Conservation (phyloP, 2,113 vertebrate species). For the Cynoglossus semilaevis region DNA sequence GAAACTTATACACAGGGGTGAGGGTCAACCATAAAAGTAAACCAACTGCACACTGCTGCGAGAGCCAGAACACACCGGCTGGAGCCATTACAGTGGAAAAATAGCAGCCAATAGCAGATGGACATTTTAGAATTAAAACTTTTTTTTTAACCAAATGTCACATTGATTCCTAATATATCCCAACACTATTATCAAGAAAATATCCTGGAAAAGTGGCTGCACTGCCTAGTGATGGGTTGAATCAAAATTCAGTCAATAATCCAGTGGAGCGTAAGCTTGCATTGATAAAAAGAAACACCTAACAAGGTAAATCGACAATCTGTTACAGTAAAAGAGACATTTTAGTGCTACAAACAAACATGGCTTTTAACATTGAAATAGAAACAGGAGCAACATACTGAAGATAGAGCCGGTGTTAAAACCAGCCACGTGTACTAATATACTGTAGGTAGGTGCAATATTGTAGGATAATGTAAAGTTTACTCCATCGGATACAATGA, state of each 20-base stretch:
- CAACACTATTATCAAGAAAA: constrained; percentile 55
- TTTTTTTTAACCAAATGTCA: constrained; percentile 44
- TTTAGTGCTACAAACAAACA: constrained; percentile 41
- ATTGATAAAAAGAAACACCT: constrained; percentile 55
- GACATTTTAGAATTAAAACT: constrained; percentile 40
- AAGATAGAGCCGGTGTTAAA: constrained; percentile 26
- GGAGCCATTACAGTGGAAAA: constrained; percentile 27
- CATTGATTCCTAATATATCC: constrained; percentile 58
- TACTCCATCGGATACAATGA: constrained; percentile 48
- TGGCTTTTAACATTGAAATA: constrained; percentile 56
- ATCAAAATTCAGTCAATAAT: constrained; percentile 26
- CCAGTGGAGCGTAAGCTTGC: constrained; percentile 33
- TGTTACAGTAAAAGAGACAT: constrained; percentile 17
- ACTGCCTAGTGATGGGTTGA: constrained; percentile 54
- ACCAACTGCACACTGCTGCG: constrained; percentile 21
- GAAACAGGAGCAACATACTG: constrained; percentile 25
- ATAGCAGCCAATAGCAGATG: constrained; percentile 60
- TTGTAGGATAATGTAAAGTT: constrained; percentile 54
- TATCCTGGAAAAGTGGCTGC: constrained; percentile 67
- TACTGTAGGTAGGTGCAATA: constrained; percentile 25
- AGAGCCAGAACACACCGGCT: constrained; percentile 43
- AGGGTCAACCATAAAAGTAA: constrained; percentile 25
- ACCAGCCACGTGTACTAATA: constrained; percentile 48
- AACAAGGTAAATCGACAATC: constrained; percentile 34
- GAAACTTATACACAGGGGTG: constrained; percentile 33